Conservation (phyloP, 64 coral and sea anemone genomes). For the Dendrophyllia cribrosa region DNA sequence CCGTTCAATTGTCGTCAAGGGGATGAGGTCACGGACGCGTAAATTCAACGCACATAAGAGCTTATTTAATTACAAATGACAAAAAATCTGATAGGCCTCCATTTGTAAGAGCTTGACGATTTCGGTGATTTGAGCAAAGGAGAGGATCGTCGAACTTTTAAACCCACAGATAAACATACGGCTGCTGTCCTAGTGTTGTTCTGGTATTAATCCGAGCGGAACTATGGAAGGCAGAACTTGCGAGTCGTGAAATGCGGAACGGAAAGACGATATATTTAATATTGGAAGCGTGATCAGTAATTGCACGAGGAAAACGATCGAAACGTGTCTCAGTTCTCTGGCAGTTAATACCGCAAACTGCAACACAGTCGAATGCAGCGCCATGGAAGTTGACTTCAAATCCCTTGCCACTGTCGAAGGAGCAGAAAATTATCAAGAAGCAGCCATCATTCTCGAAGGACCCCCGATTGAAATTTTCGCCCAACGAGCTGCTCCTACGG, state of each 20-base stretch:
- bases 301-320: too few relatives aligned
- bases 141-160: neutral
- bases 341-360: too few relatives aligned
- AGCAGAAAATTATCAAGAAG: conserved; percentile 59
- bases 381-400: conserved; percentile 71
- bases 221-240: too few relatives aligned
- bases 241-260: too few relatives aligned
- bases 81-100: neutral
- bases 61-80: neutral
- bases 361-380: neutral
- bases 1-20: neutral
- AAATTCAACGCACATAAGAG: neutral
- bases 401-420: conserved; percentile 55
- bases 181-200: too few relatives aligned
- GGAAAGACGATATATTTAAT: too few relatives aligned
- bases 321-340: too few relatives aligned
- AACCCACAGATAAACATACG: too few relatives aligned
- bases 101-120: too few relatives aligned
- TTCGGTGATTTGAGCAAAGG: neutral
- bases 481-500: conserved; percentile 72
- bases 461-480: conserved; percentile 84
- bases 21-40: too few relatives aligned
- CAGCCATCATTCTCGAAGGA: conserved; percentile 62
- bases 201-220: too few relatives aligned
- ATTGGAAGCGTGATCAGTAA: too few relatives aligned